Percentiles rank a stretch among this genome's conserved stretches.
Evolutionary conservation across 2,888 invertebrate genomes (phyloP).

Genomic region (Strigamia transsilvanica): DNA sequence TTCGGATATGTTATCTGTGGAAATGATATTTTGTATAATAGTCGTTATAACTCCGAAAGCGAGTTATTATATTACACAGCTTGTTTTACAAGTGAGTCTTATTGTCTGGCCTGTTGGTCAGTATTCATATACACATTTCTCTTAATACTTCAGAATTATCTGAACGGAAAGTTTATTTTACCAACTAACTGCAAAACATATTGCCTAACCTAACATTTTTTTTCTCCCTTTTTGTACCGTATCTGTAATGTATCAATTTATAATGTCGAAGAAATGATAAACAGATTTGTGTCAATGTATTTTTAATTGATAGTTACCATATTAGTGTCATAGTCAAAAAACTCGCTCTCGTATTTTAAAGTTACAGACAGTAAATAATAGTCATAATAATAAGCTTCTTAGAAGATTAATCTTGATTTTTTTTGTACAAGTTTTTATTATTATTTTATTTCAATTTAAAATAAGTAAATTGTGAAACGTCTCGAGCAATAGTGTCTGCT

Average conservation of each 20-base stretch:
- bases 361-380: background rate
- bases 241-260: constrained; percentile 11
- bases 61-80: constrained; percentile 53
- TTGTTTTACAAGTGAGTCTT: constrained; percentile 54
- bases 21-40: constrained; percentile 54
- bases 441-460: background rate
- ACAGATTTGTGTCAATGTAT: constrained; percentile 20
- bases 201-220: background rate
- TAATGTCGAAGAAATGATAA: background rate
- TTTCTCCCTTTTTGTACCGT: background rate
- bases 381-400: background rate
- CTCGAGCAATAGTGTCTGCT: background rate
- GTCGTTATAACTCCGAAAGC: constrained; percentile 41
- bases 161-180: constrained; percentile 45
- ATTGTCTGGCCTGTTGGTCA: constrained; percentile 54
- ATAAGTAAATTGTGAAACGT: background rate
- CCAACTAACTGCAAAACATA: background rate
- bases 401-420: background rate
- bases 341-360: background rate
- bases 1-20: constrained; percentile 54
- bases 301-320: constrained; percentile 7
- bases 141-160: background rate
- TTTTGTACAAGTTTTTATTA: background rate
- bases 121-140: constrained; percentile 31
- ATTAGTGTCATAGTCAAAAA: constrained; percentile 14